Evolutionary conservation across 2,888 invertebrate genomes (phyloP), one percentile per base, ranked within the genome.

Genomic region (Cinara cedri): DNA sequence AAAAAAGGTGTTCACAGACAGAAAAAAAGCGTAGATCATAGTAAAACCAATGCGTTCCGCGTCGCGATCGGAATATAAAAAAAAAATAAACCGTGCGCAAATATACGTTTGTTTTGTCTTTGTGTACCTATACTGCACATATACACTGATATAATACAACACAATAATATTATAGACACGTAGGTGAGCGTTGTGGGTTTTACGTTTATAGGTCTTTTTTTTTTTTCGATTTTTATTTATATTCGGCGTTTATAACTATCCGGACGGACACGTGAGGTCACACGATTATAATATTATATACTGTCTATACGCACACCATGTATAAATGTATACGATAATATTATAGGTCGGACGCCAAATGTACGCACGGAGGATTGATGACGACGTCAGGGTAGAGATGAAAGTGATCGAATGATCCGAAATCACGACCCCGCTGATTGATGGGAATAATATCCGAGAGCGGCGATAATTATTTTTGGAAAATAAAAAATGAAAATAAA

Each of bases 361-460:
- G 51, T n/a, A n/a, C 49, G 3, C 68, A 6, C 19, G 54, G 74
- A 74, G 72, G 72, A 74, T 74, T 74, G 72, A 74, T 74, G 72
- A 74, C 72, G 72, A 65, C 54, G 74, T 65, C 63, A 75, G 74
- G 66, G 66, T 76, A 68, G 76, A 68, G 76, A 66, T 16, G 75
- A 66, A 66, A 66, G 66, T 68, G 76, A 76, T 76, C 74, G 74
- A 75, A 75, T 75, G 74, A 65, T 75, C 63, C n/a, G 78, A 62
- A 78, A 78, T 78, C 78, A 78, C 68, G 78, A 68, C 70, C 70
- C 78, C 21, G 51, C 57, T 78, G 68, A 78, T 78, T 62, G 78
- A 78, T 70, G 78, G 24, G 49, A 70, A 70, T 70, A 78, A 70
- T 62, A 54, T 54, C 51, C 63, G 16, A 54, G 63, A 75, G 65